Conservation (phyloP, 2,113 vertebrate species). For the Gymnogyps californianus region DNA sequence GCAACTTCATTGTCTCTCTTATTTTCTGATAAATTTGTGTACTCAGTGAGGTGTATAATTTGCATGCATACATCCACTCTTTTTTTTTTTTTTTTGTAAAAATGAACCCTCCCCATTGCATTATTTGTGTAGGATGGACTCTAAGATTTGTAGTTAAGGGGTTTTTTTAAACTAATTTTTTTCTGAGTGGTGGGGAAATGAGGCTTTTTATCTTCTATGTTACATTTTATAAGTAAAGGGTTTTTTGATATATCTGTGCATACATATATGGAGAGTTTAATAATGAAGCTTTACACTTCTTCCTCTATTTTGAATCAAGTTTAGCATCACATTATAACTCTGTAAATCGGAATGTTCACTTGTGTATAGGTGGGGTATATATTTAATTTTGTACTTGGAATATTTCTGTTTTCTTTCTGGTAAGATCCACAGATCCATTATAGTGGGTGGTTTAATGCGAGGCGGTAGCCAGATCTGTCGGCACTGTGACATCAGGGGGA, state of each 20-base stretch:
- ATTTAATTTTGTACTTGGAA: neutral
- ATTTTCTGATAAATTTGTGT: neutral
- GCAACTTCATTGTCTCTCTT: neutral
- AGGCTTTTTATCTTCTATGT: neutral
- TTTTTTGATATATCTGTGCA: neutral
- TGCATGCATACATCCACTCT: neutral
- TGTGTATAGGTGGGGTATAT: neutral
- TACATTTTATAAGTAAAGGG: neutral
- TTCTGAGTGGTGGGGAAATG: neutral
- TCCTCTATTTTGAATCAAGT: neutral
- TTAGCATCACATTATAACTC: neutral
- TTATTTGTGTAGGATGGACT: neutral
- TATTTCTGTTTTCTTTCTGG: neutral
- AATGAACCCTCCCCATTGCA: no score
- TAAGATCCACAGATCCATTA: neutral
- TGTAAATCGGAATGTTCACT: neutral
- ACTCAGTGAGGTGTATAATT: neutral
- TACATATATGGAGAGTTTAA: neutral
- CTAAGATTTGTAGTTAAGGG: neutral
- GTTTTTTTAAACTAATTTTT: neutral
- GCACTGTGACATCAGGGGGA: neutral
- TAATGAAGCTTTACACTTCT: neutral
- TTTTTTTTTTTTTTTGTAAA: no score
- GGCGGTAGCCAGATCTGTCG: neutral
- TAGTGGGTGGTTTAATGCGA: neutral